Percentiles rank a stretch among this genome's conserved stretches.
Evolutionary conservation across 2,113 vertebrate genomes (phyloP).

Genomic region (Vulpes lagopus): DNA sequence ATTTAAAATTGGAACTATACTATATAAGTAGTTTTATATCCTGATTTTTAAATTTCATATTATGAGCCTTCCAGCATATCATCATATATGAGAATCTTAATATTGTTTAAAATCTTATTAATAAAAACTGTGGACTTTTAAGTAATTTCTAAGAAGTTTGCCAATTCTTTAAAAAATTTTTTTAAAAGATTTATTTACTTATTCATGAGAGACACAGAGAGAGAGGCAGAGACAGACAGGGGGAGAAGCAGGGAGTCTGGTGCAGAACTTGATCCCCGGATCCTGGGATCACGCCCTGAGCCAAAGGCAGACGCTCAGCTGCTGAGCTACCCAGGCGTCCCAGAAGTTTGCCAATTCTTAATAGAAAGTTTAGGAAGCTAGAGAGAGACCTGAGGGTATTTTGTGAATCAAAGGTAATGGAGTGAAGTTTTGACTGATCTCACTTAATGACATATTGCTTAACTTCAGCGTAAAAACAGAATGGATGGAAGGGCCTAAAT

Average conservation of each 20-base stretch:
- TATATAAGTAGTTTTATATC: neutral
- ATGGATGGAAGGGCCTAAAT: neutral
- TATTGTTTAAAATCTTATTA: neutral
- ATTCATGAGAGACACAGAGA: too few species aligned
- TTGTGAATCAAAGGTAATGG: neutral
- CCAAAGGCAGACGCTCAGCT: too few species aligned
- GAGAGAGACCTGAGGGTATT: neutral
- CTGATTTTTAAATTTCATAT: neutral
- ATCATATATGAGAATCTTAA: neutral
- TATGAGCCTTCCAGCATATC: neutral
- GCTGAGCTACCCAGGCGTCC: too few species aligned
- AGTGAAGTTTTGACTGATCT: neutral
- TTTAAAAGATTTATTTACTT: neutral
- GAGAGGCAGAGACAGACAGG: too few species aligned
- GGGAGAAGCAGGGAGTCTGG: too few species aligned
- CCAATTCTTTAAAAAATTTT: neutral
- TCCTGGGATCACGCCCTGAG: too few species aligned
- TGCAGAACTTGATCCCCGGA: too few species aligned
- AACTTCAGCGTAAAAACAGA: neutral
- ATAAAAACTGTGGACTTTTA: constrained; percentile 19
- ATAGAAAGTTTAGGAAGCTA: neutral
- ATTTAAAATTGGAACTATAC: neutral
- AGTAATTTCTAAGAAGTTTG: neutral
- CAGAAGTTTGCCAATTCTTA: constrained; percentile 5
- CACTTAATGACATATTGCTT: neutral